phyloP scores from a whole-genome alignment of 2,113 vertebrate genomes.

The zebrafish (Danio rerio) region DNA sequence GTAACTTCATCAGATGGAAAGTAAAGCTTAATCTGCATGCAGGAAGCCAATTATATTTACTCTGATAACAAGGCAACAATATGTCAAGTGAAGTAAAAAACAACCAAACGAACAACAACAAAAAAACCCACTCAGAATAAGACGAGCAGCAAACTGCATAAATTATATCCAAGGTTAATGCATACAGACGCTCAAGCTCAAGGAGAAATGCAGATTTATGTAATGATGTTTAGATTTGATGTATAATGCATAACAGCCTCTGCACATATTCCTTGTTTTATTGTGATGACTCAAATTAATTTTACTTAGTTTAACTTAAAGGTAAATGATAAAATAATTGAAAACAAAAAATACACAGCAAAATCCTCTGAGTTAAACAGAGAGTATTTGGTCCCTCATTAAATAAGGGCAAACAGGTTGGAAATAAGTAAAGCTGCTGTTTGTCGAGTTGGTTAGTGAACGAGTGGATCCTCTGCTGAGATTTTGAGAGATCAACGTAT shows the following conservation, averaged over 20 bases:
- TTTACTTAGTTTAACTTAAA: no score
- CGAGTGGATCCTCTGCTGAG: no score
- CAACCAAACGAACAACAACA: background rate
- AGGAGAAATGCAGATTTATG: background rate
- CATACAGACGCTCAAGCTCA: background rate
- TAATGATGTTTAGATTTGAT: background rate
- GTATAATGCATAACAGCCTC: background rate
- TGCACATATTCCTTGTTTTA: background rate
- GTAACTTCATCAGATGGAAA: background rate
- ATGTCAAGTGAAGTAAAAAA: background rate
- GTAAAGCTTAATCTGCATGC: background rate
- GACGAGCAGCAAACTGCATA: background rate
- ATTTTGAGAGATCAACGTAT: no score
- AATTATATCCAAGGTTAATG: background rate
- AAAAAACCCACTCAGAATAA: background rate
- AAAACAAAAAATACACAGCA: no score
- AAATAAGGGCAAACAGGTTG: no score
- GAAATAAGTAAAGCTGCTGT: no score
- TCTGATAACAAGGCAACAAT: constrained; percentile 1
- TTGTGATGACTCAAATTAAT: no score
- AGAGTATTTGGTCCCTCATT: no score
- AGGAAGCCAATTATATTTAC: constrained; percentile 20
- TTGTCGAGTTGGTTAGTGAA: no score
- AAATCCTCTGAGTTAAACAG: no score
- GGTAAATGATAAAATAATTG: no score